Evolutionary conservation across 1,140 invertebrate species (phyloP), one percentile per base, ranked within the genome.

Genomic region (Platorchestia sp.): DNA sequence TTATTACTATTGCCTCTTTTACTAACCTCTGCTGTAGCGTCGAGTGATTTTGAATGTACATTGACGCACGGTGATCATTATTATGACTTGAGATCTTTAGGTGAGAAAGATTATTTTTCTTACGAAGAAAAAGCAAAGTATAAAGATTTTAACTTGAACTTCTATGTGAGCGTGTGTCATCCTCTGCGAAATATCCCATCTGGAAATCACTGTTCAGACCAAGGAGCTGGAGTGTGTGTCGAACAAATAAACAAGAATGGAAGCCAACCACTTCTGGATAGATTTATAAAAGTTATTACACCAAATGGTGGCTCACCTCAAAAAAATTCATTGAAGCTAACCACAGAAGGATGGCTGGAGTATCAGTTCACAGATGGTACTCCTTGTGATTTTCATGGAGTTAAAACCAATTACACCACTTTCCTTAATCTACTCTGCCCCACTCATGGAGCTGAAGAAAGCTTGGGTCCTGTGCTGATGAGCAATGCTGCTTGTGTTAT

Each of bases 101-200:
- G 59, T 7, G 75, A 89, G 51, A 87, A 89, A 45, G 89, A 95
- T 44, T 95, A 87, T 45, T 95, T 86, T 86, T 87, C 89, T 87
- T 87, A 89, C 45, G 47, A 86, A 86, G 95, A 95, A 87, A 86
- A 42, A 44, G 19, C 86, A 45, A 93, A 45, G 45, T 51, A 89
- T 45, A 6, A 43, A 87, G 47, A 95, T 95, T 95, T 89, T 75
- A 87, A 51, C n/a, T 42, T 95, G 42, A 87, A 89, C 45, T 89
- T 95, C 40, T 90, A 89, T 45, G 1, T 95, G 44, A 95, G 95
- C 43, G 45, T 95, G n/a, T 95, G 95, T 86, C 95, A 95, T 95
- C 95, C 95, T 45, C n/a, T 95, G 86, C 53, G 89, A 7, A 93
- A 93, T 47, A 47, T 44, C 14, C 45, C 53, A 44, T 27, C 86